These are phyloP conservation scores for Diarsia brunnea DNA, from an alignment of 2,888 invertebrate genomes.

Conservation along the genomic window DNA sequence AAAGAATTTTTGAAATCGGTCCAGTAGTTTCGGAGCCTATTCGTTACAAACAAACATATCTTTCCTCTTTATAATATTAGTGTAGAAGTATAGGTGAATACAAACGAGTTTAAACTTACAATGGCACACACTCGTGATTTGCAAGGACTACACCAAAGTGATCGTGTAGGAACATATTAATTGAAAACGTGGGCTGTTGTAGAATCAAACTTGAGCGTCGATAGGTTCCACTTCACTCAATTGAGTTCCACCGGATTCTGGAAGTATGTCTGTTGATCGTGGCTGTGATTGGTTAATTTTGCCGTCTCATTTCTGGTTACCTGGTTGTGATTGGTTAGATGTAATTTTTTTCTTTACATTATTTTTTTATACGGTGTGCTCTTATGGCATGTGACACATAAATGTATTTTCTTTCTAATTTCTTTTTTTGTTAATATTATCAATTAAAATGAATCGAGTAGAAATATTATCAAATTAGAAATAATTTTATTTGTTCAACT, in stretches of 20 bases:
- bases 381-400: no score
- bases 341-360: background rate
- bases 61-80: no score
- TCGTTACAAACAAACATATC: no score
- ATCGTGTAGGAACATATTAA: constrained; percentile 15
- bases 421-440: background rate
- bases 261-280: constrained; percentile 12
- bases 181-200: constrained; percentile 33
- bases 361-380: no score
- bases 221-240: constrained; percentile 35
- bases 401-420: no score
- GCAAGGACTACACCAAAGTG: background rate
- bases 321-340: background rate
- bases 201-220: constrained; percentile 18
- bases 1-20: no score
- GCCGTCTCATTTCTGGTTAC: background rate
- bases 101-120: background rate
- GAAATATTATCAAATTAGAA: background rate
- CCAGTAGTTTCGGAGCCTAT: no score
- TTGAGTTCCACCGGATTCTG: constrained; percentile 10
- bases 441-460: background rate
- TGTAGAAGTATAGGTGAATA: no score
- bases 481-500: background rate
- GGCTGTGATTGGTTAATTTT: constrained; percentile 4
- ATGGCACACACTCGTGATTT: background rate